phyloP scores from a whole-genome alignment of 2,888 invertebrate genomes.

The Endomychus coccineus region DNA sequence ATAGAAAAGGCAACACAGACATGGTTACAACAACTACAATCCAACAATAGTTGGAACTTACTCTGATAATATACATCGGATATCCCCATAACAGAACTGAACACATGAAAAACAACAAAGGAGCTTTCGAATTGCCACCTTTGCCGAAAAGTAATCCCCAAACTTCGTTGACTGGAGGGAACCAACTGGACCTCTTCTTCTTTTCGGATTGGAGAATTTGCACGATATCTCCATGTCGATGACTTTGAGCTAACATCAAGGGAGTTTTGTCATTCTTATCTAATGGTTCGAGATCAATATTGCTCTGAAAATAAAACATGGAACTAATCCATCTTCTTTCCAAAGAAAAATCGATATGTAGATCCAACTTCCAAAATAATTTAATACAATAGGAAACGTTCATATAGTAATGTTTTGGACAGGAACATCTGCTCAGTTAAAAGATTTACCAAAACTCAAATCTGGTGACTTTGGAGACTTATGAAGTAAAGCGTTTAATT shows the following conservation, averaged over 20 bases:
- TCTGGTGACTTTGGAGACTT: too few species aligned
- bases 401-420: too few species aligned
- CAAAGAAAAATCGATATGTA: too few species aligned
- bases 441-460: too few species aligned
- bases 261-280: slow-evolving; percentile 93
- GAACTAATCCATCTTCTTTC: too few species aligned
- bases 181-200: slow-evolving; percentile 75
- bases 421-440: too few species aligned
- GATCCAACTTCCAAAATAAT: too few species aligned
- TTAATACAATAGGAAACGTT: too few species aligned
- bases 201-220: slow-evolving; percentile 73
- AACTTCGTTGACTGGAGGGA: slow-evolving; percentile 79
- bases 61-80: slow-evolving; percentile 85
- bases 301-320: slow-evolving; percentile 52
- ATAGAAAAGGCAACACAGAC: background rate
- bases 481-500: too few species aligned
- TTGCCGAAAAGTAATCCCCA: slow-evolving; percentile 87
- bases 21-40: background rate
- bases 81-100: slow-evolving; percentile 87
- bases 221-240: slow-evolving; percentile 79
- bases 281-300: slow-evolving; percentile 75
- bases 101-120: slow-evolving; percentile 74
- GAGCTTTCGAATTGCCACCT: slow-evolving; percentile 85
- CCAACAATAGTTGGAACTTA: slow-evolving; percentile 37
- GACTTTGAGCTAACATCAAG: slow-evolving; percentile 79